Conservation (phyloP, 1,140 invertebrate species). For the Brachionus sp. region DNA sequence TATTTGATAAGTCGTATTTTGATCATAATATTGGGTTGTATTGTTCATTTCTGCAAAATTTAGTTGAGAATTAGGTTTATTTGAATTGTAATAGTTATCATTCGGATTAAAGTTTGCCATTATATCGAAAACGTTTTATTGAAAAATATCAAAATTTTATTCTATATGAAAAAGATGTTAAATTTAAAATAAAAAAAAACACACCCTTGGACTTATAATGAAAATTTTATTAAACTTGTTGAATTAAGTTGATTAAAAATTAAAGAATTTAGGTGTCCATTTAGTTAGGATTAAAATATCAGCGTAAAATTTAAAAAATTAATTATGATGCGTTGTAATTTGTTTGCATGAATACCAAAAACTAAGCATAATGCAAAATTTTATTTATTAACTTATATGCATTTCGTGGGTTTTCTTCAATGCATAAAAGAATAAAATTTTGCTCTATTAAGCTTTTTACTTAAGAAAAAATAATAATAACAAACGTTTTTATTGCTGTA, state of each 20-base stretch:
- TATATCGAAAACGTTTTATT: not conserved
- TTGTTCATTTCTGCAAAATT: slow-evolving; percentile 9
- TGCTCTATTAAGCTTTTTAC: not conserved
- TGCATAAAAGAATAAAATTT: not conserved
- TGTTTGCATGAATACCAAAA: not conserved
- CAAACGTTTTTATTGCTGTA: too few relatives aligned
- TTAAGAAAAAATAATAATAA: not conserved
- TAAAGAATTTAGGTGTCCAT: not conserved
- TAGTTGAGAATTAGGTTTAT: not conserved
- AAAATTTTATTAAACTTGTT: too few relatives aligned
- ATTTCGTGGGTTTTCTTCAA: not conserved
- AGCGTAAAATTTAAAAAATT: not conserved
- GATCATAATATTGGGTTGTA: slow-evolving; percentile 26
- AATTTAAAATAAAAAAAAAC: not conserved
- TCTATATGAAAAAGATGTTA: not conserved
- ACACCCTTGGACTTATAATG: too few relatives aligned
- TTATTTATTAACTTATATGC: not conserved
- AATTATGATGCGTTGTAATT: slow-evolving; percentile 17
- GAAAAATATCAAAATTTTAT: not conserved
- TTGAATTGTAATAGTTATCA: slow-evolving; percentile 9
- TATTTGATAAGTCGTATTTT: slow-evolving; percentile 6
- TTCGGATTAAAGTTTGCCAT: slow-evolving; percentile 13
- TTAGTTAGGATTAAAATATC: not conserved
- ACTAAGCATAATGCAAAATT: not conserved
- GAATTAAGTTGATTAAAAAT: not conserved